Conservation (phyloP, 2,797 vertebrate species). For the Notamacropus eugenii region DNA sequence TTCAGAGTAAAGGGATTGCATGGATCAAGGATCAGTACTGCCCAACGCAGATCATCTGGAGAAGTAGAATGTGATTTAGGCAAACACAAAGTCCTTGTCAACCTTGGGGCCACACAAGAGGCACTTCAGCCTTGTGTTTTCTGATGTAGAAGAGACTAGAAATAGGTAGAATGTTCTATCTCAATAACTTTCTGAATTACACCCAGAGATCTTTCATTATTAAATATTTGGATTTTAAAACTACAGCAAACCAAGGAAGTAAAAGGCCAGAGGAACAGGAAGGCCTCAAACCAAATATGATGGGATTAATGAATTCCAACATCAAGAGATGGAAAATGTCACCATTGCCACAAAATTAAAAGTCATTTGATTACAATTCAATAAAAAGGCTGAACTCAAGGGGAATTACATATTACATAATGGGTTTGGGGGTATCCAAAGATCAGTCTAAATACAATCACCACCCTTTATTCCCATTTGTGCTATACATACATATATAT, state of each 20-base stretch:
- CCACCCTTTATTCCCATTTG: background rate
- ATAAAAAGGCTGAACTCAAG: background rate
- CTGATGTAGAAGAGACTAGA: background rate
- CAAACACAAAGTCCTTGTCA: background rate
- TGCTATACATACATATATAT: too few relatives aligned
- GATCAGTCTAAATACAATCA: background rate
- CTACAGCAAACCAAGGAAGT: background rate
- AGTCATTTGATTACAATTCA: slow-evolving; percentile 20
- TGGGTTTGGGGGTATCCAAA: background rate
- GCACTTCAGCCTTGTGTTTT: background rate
- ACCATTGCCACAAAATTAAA: slow-evolving; percentile 23
- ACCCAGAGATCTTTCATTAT: slow-evolving; percentile 9
- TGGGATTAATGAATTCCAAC: slow-evolving; percentile 33
- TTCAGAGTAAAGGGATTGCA: background rate
- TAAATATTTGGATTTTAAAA: slow-evolving; percentile 18
- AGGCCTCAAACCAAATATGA: slow-evolving; percentile 37
- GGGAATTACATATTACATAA: background rate
- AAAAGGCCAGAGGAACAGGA: slow-evolving; percentile 33
- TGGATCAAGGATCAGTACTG: background rate
- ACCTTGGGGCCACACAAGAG: background rate
- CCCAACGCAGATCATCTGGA: background rate
- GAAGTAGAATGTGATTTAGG: background rate
- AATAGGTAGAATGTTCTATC: background rate
- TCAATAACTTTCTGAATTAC: slow-evolving; percentile 30
- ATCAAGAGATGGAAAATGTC: slow-evolving; percentile 36